A percentile compares a stretch with the other conserved stretches of the same genome.
Evolutionary conservation across 1,140 invertebrate species (phyloP).

Genomic region (Gonioctena quinquepunctata): DNA sequence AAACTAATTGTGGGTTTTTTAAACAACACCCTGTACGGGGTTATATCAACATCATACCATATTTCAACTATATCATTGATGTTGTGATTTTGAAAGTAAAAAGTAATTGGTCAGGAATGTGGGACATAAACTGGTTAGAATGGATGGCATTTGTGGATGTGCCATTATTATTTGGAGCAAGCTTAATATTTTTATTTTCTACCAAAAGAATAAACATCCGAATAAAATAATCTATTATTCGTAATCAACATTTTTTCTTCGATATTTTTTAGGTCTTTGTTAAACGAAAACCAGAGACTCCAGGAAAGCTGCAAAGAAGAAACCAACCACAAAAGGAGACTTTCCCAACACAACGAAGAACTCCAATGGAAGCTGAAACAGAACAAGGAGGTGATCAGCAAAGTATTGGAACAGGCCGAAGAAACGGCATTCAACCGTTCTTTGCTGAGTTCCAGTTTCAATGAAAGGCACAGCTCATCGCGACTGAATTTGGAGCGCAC

Average conservation of each 20-base stretch:
- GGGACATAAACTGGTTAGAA: no score
- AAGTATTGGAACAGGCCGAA: conserved; percentile 47
- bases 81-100: no score
- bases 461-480: conserved; percentile 37
- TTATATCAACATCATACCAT: no score
- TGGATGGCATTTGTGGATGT: no score
- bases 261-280: conserved; percentile 27
- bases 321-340: conserved; percentile 73
- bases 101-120: no score
- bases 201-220: no score
- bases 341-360: conserved; percentile 84
- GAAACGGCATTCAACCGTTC: conserved; percentile 43
- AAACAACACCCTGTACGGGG: no score
- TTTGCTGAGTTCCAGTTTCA: conserved; percentile 46
- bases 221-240: no score
- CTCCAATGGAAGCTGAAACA: conserved; percentile 81
- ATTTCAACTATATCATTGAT: no score
- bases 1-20: no score
- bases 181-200: no score
- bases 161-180: no score
- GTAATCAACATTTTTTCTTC: not conserved
- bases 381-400: conserved; percentile 68
- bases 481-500: conserved; percentile 40
- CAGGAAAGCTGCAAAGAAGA: conserved; percentile 73
- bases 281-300: conserved; percentile 67